Base-by-base conservation (phyloP, 2,797 vertebrate genomes). In the Acanthurus tractus region DNA sequence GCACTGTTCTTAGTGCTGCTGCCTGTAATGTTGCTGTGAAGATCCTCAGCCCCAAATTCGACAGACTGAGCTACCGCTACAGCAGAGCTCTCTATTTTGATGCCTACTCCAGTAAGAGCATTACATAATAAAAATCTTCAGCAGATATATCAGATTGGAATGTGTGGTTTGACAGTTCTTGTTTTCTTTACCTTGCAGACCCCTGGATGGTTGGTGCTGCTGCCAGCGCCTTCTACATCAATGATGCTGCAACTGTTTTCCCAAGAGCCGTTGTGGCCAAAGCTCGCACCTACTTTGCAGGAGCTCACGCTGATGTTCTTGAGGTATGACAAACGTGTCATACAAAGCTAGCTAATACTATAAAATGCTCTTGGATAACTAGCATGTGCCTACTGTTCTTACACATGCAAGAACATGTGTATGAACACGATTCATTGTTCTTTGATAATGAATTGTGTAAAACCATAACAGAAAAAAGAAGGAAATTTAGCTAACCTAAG, bases 11-110 rank as follows among this genome's bases (percentile, higher is more conserved):
- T 83, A 98, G 97, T 88, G 95, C 95, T 90, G 88, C 95, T 78
- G 95, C 96, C 74, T 96, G 95, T 85, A 96, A 95, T 64, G 94
- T 97, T 88, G 97, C 94, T 63, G 0, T 96, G 42, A 96, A 86
- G 81, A 74, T 94, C 53, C 85, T 98, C 52, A 96, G 88, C 66
- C 91, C 88, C 63, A 97, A 93, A 84, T 90, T 95, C 0, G 94
- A 95, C 55, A 93, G 65, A 76, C 86, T 95, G 77, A 93, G 89
- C 18, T 90, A 85, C 73, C 90, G 80, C 44, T 95, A 83, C 89
- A 97, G 96, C 92, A 96, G 86, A 84, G 88, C 92, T 57, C 71
- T 94, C 66, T 68, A 91, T 56, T 6, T 90, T 5, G 94, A 96
- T 61, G 0, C 72, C 17, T 97, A 94, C 82, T 63, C 86, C 70